Conservation (phyloP, 2,888 invertebrate genomes). For the Minunthozetes semirufus region DNA sequence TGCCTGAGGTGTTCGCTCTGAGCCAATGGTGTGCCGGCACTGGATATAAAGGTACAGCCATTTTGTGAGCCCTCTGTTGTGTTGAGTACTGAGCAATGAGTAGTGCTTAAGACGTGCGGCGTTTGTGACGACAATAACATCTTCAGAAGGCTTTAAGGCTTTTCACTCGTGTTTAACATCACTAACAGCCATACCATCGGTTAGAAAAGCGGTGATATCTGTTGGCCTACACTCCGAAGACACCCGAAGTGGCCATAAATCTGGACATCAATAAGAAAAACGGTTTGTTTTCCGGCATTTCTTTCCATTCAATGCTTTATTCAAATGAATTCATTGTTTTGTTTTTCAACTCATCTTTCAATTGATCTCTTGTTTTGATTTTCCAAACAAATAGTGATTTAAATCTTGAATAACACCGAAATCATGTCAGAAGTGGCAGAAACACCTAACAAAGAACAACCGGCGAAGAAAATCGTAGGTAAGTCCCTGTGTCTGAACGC, state of each 20-base stretch:
- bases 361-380: neutral
- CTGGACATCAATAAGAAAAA: no score
- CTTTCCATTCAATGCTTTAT: no score
- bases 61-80: neutral
- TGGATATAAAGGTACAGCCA: neutral
- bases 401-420: neutral
- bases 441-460: neutral
- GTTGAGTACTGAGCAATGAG: neutral
- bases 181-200: no score
- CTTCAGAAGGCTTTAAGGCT: no score
- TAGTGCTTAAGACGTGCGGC: neutral
- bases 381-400: no score
- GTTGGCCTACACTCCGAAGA: no score
- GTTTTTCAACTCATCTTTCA: neutral
- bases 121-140: no score
- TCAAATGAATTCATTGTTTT: no score
- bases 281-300: no score
- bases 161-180: no score
- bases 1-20: neutral
- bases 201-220: no score
- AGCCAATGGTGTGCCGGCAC: neutral
- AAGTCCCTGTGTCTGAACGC: neutral
- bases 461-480: slow-evolving; percentile 14
- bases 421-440: neutral
- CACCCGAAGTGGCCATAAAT: no score